Evolutionary conservation across 2,113 vertebrate species (phyloP), one percentile per base, ranked within the genome.

Genomic region (Brachirus orientalis): DNA sequence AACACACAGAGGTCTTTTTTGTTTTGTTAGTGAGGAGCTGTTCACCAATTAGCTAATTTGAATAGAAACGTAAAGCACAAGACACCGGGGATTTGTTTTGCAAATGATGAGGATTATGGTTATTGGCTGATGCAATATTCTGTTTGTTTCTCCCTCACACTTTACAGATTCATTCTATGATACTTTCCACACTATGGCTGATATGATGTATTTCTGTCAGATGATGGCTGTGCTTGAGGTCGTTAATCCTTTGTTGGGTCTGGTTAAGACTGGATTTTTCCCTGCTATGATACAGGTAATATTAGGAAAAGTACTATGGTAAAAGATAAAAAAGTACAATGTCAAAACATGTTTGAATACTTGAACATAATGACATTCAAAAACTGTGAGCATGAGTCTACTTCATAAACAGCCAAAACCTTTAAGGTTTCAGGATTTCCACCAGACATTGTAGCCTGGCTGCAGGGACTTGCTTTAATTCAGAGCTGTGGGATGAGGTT

Each of bases 141-240:
- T 83, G 43, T 55, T 11, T 65, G n/a, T 33, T n/a, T 43, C 9
- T 12, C 12, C 33, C 16, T 74, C 58, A 20, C 18, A 1, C 36
- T 16, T 7, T 37, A 40, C 72, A 98, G 96, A 96, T 83, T 98
- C 95, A 4, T 96, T 97, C 89, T 95, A 95, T 1, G 95, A 96
- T 40, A 98, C 97, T 0, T 98, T 98, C 79, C 94, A 96, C 88
- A 93, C 91, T 10, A 92, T 92, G 28, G 93, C 94, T 18, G 94
- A 98, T 51, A 94, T 98, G 95, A 95, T 99, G 95, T 97, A 96
- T 68, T 96, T 96, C 92, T 98, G 96, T 81, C 95, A 99, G 89
- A 95, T 94, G 82, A 77, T 99, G 91, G 92, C 96, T 0, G 48
- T 92, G 50, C 90, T 96, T 63, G 97, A 99, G 87, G 92, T 96